Percentiles rank a stretch among this genome's conserved stretches.
Evolutionary conservation across 2,797 vertebrate species (phyloP).

Genomic region (Lagocephalus sceleratus): DNA sequence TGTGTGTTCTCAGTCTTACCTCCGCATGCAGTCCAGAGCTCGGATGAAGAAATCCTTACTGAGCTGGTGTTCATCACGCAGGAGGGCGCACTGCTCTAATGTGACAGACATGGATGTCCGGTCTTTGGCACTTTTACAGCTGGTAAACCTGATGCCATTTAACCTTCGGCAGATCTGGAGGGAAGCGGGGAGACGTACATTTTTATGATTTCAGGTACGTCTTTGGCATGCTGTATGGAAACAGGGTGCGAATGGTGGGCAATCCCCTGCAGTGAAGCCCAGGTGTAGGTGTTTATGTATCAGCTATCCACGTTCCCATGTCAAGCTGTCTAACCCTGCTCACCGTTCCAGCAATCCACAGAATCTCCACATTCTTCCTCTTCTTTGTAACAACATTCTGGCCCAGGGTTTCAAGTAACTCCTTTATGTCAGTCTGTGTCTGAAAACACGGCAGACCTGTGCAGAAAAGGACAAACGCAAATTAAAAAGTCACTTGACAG

Average conservation of each 20-base stretch:
- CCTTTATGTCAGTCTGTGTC: conserved; percentile 90
- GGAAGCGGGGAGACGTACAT: not conserved
- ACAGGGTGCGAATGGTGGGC: no score
- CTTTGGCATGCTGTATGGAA: no score
- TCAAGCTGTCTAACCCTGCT: conserved; percentile 39
- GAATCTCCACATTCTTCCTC: conserved; percentile 97
- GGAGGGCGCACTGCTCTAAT: conserved; percentile 91
- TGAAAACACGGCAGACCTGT: conserved; percentile 91
- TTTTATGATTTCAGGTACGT: no score
- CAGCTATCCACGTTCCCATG: no score
- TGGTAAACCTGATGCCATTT: conserved; percentile 96
- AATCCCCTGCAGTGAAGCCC: no score
- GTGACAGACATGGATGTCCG: conserved; percentile 98
- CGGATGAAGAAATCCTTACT: conserved; percentile 93
- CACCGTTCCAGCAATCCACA: conserved; percentile 94
- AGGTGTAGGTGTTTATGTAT: no score
- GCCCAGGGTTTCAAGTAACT: conserved; percentile 92
- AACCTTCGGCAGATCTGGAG: conserved; percentile 93
- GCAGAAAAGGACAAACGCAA: not conserved
- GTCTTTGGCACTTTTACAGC: conserved; percentile 99
- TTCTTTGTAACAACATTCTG: conserved; percentile 95
- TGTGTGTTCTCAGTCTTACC: conserved; percentile 74
- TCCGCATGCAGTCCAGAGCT: conserved; percentile 96
- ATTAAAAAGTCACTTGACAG: no score
- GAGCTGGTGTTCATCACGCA: conserved; percentile 93